Evolutionary conservation across 2,797 vertebrate species (phyloP), one percentile per base, ranked within the genome.

Genomic region (Chaenodraco wilsoni): DNA sequence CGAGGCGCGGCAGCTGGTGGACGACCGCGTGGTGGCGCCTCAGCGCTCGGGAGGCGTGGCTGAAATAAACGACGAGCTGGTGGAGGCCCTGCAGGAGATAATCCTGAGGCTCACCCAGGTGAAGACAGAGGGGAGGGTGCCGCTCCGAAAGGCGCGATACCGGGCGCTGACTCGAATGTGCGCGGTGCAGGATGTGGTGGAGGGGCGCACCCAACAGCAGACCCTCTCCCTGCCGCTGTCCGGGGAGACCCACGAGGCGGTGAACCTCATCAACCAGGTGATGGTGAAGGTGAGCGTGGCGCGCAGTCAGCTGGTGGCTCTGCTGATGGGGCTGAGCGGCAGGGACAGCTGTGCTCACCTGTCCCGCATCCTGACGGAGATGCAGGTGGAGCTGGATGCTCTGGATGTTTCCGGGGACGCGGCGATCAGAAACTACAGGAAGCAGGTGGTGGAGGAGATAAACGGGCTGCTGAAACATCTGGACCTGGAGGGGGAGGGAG

Each of bases 361-460:
- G 1, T 96, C 97, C 0, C 96, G 98, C 19, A 94, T 98, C 84
- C 96, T 99, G 16, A 98, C 96, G 0, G 98, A 98, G 75, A 90
- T 99, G 85, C 94, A 96, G 62, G 97, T 97, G 3, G 96, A 98
- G 78, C 94, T 99, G 91, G 98, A 99, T 54, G 97, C 98, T 8
- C 91, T 99, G 67, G 97, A 99, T 65, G 98, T 99, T 71, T 97
- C 97, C 0, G 97, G 97, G 12, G 95, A 81, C 19, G 91, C 94
- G 0, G 96, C 96, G 0, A 95, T 99, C 84, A 94, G 98, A 40
- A 99, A 98, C 68, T 99, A 99, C 88, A 94, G 98, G 46, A 97
- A 96, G 69, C 97, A 97, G 88, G 98, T 99, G 0, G 97, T 99
- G 70, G 96, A 98, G 85, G 97, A 99, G 87, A 98, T 99, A 81